Evolutionary conservation across 1,140 invertebrate species (phyloP).

Genomic region (Calycopis cecrops): DNA sequence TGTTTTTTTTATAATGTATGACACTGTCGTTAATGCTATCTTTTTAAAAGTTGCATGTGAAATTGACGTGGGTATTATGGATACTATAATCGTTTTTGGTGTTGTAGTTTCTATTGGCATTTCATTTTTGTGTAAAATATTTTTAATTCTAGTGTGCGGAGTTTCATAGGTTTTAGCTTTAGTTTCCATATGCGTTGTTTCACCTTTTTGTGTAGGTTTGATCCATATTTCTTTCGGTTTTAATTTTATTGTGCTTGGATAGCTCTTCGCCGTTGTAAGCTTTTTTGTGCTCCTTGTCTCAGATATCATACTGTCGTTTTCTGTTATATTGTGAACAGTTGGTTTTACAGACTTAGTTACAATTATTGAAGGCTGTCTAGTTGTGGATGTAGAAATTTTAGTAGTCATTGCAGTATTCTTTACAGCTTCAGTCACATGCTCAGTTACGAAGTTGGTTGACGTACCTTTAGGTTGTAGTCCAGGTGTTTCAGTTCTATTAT

Average conservation of each 20-base stretch:
- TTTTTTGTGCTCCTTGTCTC: constrained; percentile 29
- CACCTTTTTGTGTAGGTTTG: constrained; percentile 65
- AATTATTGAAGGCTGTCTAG: constrained; percentile 14
- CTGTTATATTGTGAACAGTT: constrained; percentile 14
- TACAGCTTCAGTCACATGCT: constrained; percentile 28
- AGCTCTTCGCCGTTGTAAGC: constrained; percentile 31
- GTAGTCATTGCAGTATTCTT: constrained; percentile 27
- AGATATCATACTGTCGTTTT: constrained; percentile 22
- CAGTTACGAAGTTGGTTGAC: constrained; percentile 26
- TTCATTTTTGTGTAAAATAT: constrained; percentile 44
- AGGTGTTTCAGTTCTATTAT: constrained; percentile 42
- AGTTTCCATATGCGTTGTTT: constrained; percentile 42
- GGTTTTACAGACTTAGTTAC: constrained; percentile 22
- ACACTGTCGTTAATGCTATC: constrained; percentile 54
- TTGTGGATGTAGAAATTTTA: constrained; percentile 19
- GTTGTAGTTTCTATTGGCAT: constrained; percentile 46
- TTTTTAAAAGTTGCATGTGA: constrained; percentile 64
- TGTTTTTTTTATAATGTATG: constrained; percentile 39
- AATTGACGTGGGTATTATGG: constrained; percentile 66
- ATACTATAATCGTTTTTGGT: constrained; percentile 65
- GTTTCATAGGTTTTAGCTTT: constrained; percentile 45
- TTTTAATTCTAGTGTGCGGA: constrained; percentile 35
- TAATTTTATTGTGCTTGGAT: constrained; percentile 42
- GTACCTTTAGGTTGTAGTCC: constrained; percentile 26
- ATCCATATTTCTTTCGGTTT: constrained; percentile 71